Percentiles rank a stretch among this genome's conserved stretches.
These are phyloP conservation scores for Trichonephila clavipes DNA, from an alignment of 1,140 invertebrate genomes.

Conservation along the genomic window DNA sequence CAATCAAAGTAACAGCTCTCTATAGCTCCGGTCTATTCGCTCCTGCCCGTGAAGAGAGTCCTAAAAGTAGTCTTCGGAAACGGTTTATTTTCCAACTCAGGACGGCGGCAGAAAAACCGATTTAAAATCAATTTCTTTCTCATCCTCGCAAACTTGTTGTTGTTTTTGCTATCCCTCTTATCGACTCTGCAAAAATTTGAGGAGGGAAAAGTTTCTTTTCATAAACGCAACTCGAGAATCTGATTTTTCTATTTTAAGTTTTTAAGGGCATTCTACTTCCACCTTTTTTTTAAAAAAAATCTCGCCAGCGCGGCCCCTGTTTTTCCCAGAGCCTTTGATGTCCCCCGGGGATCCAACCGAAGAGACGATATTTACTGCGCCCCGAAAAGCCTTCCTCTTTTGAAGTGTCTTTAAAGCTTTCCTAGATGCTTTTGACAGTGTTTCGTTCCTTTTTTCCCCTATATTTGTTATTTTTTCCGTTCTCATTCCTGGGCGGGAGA, in stretches of 20 bases:
- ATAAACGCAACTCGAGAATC: conserved; percentile 46
- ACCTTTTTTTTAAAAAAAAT: background rate
- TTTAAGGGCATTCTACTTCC: conserved; percentile 1
- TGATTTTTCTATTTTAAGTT: conserved; percentile 60
- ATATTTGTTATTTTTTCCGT: background rate
- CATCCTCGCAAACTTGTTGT: background rate
- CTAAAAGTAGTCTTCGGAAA: background rate
- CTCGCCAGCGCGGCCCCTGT: too few species aligned
- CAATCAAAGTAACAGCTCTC: conserved; percentile 36
- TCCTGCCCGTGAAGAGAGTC: background rate
- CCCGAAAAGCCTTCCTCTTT: background rate
- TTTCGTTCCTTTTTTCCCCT: background rate
- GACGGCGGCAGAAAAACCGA: conserved; percentile 48
- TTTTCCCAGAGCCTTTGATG: background rate
- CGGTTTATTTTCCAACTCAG: conserved; percentile 50
- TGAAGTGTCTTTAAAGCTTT: conserved; percentile 59
- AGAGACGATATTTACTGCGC: conserved; percentile 38
- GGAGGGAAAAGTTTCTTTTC: conserved; percentile 37
- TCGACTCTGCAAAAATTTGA: background rate
- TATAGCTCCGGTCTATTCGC: background rate
- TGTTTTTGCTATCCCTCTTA: conserved; percentile 29
- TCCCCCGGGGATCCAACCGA: conserved; percentile 29
- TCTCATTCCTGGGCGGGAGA: background rate
- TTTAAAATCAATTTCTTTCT: conserved; percentile 59
- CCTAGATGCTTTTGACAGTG: conserved; percentile 33